A percentile compares a stretch with the other conserved stretches of the same genome.
phyloP scores from a whole-genome alignment of 2,113 vertebrate genomes.

The Nasalis larvatus region DNA sequence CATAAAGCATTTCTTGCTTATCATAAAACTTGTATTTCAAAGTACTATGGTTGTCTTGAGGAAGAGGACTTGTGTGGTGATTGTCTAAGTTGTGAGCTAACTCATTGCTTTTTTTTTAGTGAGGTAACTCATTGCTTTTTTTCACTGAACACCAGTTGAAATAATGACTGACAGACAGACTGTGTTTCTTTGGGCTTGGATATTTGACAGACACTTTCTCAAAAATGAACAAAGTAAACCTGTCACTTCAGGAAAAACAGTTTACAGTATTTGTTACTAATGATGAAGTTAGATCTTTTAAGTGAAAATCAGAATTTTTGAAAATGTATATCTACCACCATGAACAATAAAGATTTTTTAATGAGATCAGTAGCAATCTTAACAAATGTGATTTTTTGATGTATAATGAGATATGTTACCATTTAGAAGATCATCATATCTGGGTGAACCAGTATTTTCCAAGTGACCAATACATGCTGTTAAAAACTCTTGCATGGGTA shows the following conservation, averaged over 20 bases:
- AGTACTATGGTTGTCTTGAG: neutral
- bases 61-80: neutral
- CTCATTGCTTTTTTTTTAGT: neutral
- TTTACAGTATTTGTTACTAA: neutral
- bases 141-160: neutral
- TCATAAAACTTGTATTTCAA: neutral
- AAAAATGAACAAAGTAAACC: neutral
- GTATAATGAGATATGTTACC: neutral
- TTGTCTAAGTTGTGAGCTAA: neutral
- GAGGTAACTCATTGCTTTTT: neutral
- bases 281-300: neutral
- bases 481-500: neutral
- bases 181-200: neutral
- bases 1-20: neutral
- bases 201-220: neutral
- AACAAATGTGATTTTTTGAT: neutral
- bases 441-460: neutral
- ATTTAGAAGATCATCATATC: neutral
- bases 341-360: neutral
- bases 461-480: neutral
- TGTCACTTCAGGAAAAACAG: neutral
- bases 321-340: neutral
- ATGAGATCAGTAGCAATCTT: neutral
- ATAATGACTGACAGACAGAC: neutral
- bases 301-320: constrained; percentile 16